Base-by-base conservation (phyloP, 2,797 vertebrate genomes). In the Dendrocincla fuliginosa region DNA sequence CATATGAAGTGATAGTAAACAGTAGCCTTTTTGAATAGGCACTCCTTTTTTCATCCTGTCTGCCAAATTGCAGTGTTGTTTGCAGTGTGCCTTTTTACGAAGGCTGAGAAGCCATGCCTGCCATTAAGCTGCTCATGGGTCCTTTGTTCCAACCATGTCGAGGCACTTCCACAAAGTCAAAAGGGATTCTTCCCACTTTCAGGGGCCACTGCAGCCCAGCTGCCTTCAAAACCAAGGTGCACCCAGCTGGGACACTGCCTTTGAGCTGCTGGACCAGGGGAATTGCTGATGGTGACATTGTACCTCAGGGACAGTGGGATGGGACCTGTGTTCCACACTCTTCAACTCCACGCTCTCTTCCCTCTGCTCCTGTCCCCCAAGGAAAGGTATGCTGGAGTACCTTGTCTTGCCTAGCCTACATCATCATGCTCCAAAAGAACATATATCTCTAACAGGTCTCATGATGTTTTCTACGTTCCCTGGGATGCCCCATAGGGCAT, bases 91-190 rank as follows among this genome's bases (percentile, higher is more conserved):
- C 60, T 56, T 83, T 61, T 67, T 52, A 15, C 0, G 23, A 67
- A 41, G 56, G 22, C 35, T 80, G 42, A 37, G 60, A 80, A 86
- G 49, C 41, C 2, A 1, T 7, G 16, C 25, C 37, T 78, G 28
- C 65, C 0, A 1, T 47, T 65, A 35, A 74, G 53, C 37, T 27
- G 16, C 28, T 56, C 0, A 0, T 33, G 33, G 0, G 1, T 52
- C 37, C 69, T 83, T 88, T 68, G 30, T 73, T 85, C 44, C 20
- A 59, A 27, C 42, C n/a, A 0, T 9, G 47, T 44, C 2, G 9
- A 82, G 44, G 32, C 13, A 5, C 10, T 63, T 91, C 14, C 50
- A 69, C 47, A 27, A 37, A 84, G 42, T 46, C 39, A 70, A 6
- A 6, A 70, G 41, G 67, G 16, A 8, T 76, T 89, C 49, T 28